Conservation (phyloP, 2,888 invertebrate genomes). For the Rosalia funebris region DNA sequence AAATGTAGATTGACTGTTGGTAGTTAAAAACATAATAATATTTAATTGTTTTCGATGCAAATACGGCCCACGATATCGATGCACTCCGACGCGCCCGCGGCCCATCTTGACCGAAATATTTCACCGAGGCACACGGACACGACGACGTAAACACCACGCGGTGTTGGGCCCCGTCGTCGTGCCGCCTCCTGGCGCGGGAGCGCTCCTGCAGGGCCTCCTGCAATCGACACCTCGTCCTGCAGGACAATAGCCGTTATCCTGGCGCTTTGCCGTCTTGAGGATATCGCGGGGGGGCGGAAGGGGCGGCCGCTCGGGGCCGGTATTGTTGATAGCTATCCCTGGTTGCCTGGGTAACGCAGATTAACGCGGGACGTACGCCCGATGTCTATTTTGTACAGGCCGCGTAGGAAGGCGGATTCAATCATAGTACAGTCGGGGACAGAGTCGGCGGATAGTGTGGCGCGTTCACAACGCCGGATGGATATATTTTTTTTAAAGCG, state of each 20-base stretch:
- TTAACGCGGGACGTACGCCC: slow-evolving; percentile 64
- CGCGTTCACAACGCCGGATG: slow-evolving; percentile 14
- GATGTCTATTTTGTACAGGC: slow-evolving; percentile 66
- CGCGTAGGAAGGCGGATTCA: slow-evolving; percentile 59
- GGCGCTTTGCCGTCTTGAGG: slow-evolving; percentile 33
- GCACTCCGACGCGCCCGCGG: too few species aligned
- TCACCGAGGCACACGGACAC: too few species aligned
- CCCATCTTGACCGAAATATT: too few species aligned
- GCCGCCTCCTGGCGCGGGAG: slow-evolving; percentile 1
- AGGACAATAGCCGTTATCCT: slow-evolving; percentile 45
- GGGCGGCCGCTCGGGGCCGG: slow-evolving; percentile 50
- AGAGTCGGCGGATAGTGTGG: slow-evolving; percentile 30
- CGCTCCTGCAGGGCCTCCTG: slow-evolving; percentile 31
- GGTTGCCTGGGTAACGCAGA: slow-evolving; percentile 65
- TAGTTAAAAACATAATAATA: too few species aligned
- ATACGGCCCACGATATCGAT: too few species aligned
- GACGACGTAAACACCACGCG: background rate
- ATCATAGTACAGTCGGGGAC: slow-evolving; percentile 63
- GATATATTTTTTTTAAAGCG: background rate
- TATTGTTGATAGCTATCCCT: slow-evolving; percentile 65
- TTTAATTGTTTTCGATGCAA: too few species aligned
- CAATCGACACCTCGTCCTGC: slow-evolving; percentile 45
- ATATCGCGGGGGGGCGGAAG: slow-evolving; percentile 24
- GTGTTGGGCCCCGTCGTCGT: background rate
- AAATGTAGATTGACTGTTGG: too few species aligned